phyloP scores from a whole-genome alignment of 2,888 invertebrate genomes.

The Epinotia brunnichana region DNA sequence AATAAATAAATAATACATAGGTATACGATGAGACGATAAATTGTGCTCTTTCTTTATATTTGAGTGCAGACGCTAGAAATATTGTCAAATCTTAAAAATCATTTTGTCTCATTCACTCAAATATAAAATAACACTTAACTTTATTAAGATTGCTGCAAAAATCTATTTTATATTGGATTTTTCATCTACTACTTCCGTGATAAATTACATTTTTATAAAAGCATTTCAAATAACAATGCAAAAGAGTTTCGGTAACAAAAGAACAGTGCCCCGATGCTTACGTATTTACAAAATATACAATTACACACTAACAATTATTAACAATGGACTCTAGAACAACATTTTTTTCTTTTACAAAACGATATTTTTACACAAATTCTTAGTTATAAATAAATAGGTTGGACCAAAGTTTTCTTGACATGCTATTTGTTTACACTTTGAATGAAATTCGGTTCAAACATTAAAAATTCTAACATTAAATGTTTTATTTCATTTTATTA shows the following conservation, averaged over 20 bases:
- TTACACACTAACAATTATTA: conserved; percentile 74
- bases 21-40: conserved; percentile 26
- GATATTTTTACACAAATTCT: conserved; percentile 41
- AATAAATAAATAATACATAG: conserved; percentile 37
- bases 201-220: conserved; percentile 16
- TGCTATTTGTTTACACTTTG: conserved; percentile 25
- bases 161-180: not conserved
- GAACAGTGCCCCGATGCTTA: conserved; percentile 73
- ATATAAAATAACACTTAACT: not conserved
- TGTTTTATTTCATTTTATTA: conserved; percentile 1
- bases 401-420: conserved; percentile 58
- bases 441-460: not conserved
- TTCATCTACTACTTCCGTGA: conserved; percentile 1
- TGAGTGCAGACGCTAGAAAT: conserved; percentile 7
- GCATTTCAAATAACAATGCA: conserved; percentile 44
- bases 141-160: conserved; percentile 9
- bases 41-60: conserved; percentile 10
- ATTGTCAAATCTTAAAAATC: conserved; percentile 9
- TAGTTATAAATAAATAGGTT: conserved; percentile 55
- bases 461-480: not conserved
- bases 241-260: conserved; percentile 63
- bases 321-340: conserved; percentile 59
- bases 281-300: conserved; percentile 78
- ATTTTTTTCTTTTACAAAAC: conserved; percentile 43
- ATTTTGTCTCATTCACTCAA: conserved; percentile 2